Evolutionary conservation across 2,797 vertebrate genomes (phyloP).

Genomic region (Cyprinodon diabolis): DNA sequence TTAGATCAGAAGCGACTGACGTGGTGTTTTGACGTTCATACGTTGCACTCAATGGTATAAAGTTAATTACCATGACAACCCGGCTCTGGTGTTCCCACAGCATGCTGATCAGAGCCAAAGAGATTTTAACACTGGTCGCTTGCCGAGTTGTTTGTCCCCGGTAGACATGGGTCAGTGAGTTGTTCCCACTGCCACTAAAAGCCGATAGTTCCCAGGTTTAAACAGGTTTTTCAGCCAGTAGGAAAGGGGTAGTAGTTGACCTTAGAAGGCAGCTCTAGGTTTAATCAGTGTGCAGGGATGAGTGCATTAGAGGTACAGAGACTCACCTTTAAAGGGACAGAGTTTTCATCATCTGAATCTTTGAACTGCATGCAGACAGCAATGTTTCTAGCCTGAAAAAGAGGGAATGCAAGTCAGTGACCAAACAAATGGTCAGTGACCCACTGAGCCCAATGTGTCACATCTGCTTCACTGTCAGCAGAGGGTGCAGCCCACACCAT

Average conservation of each 20-base stretch:
- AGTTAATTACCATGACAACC: too few species aligned
- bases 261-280: neutral
- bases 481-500: neutral
- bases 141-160: too few species aligned
- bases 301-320: neutral
- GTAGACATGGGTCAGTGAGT: too few species aligned
- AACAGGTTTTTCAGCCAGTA: too few species aligned
- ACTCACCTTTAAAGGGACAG: conserved; percentile 86
- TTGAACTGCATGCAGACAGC: conserved; percentile 91
- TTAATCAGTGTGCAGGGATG: neutral
- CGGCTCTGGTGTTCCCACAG: too few species aligned
- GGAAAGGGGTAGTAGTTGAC: neutral
- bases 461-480: neutral
- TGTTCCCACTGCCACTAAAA: too few species aligned
- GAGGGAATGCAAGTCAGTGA: conserved; percentile 4
- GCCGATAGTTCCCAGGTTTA: too few species aligned
- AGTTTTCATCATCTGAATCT: conserved; percentile 91
- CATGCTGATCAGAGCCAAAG: too few species aligned
- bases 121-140: too few species aligned
- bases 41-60: too few species aligned
- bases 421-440: neutral
- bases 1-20: too few species aligned
- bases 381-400: conserved; percentile 91
- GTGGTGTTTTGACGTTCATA: too few species aligned
- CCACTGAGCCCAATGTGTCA: neutral